Percentiles rank a stretch among this genome's conserved stretches.
phyloP scores from a whole-genome alignment of 2,888 invertebrate genomes.

The Euzetes globulus region DNA sequence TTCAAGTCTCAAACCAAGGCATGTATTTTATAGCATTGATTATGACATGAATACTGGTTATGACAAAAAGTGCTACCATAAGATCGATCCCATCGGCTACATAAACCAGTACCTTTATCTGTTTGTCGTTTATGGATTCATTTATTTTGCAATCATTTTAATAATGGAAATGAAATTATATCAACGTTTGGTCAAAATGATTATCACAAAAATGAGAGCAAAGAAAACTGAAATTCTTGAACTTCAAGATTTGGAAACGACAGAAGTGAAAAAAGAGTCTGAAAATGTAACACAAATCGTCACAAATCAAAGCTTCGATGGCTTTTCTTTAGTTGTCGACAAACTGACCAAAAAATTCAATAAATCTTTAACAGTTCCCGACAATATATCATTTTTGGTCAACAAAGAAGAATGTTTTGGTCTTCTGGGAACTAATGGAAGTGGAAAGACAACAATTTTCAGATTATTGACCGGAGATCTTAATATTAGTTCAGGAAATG shows the following conservation, averaged over 20 bases:
- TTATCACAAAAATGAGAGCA: neutral
- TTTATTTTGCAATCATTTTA: neutral
- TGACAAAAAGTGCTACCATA: neutral
- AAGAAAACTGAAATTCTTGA: neutral
- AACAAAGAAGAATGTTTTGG: slow-evolving; percentile 17
- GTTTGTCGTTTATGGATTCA: neutral
- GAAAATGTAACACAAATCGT: slow-evolving; percentile 2
- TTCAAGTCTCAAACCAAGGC: neutral
- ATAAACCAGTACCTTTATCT: neutral
- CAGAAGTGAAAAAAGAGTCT: neutral
- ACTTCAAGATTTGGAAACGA: neutral
- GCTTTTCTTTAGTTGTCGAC: neutral
- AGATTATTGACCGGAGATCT: slow-evolving; percentile 10
- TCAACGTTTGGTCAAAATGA: neutral
- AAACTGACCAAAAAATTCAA: slow-evolving; percentile 13
- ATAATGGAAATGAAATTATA: neutral
- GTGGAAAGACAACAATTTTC: slow-evolving; percentile 19
- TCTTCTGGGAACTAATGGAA: slow-evolving; percentile 12
- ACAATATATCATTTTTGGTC: neutral
- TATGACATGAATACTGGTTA: neutral
- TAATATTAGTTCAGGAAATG: slow-evolving; percentile 2
- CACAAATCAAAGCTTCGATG: neutral
- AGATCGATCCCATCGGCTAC: neutral
- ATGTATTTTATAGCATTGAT: neutral
- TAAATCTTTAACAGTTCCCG: neutral